A percentile compares a stretch with the other conserved stretches of the same genome.
Evolutionary conservation across 2,888 invertebrate species (phyloP).

Genomic region (Drosophila mulleri): DNA sequence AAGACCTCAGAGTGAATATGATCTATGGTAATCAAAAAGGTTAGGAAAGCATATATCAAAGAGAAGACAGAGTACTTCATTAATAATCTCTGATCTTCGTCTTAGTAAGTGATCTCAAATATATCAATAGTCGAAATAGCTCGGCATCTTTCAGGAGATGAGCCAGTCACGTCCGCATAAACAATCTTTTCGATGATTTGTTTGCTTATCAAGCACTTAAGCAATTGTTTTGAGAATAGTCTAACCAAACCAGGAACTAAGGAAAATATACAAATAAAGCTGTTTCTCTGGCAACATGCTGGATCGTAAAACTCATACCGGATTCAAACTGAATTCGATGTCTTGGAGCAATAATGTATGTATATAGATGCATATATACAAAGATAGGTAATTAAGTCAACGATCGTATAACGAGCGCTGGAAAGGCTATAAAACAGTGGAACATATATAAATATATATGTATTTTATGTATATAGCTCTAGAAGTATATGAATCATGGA

Average conservation of each 20-base stretch:
- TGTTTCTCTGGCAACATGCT: constrained; percentile 10
- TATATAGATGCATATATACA: neutral
- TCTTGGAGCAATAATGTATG: constrained; percentile 27
- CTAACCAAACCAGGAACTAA: constrained; percentile 31
- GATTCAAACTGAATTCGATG: constrained; percentile 33
- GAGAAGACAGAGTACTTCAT: neutral
- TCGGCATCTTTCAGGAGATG: constrained; percentile 3
- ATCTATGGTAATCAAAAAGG: neutral
- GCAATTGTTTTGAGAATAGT: constrained; percentile 57
- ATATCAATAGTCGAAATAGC: neutral
- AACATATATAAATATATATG: neutral
- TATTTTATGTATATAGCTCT: neutral
- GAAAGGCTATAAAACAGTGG: constrained; percentile 10
- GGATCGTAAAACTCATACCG: constrained; percentile 27
- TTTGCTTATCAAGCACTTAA: constrained; percentile 65
- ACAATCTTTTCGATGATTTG: constrained; percentile 48
- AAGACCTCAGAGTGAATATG: neutral
- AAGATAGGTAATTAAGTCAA: constrained; percentile 31
- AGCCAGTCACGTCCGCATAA: constrained; percentile 27
- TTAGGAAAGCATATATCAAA: no score
- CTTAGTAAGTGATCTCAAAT: neutral
- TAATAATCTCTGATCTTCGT: neutral
- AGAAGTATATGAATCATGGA: constrained; percentile 42
- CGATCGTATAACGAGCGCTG: constrained; percentile 26
- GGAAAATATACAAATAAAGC: constrained; percentile 49